These are phyloP conservation scores for Liposcelis brunnea DNA, from an alignment of 2,888 invertebrate species.

Conservation along the genomic window DNA sequence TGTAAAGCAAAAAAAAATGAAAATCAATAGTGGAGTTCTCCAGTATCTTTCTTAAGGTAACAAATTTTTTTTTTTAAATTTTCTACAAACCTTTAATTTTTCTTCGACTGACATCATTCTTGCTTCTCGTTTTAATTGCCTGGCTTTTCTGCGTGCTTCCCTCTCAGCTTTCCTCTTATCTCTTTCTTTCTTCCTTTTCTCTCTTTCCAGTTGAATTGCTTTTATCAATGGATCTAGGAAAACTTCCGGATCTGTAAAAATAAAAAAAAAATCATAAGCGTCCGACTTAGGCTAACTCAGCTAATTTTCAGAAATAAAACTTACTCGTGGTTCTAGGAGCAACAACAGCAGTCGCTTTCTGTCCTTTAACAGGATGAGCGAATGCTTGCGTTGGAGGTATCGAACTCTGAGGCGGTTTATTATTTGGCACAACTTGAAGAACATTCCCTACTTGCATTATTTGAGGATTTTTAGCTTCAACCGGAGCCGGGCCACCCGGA, in stretches of 20 bases:
- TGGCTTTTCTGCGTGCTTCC: slow-evolving; percentile 14
- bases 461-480: slow-evolving; percentile 8
- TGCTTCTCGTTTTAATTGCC: slow-evolving; percentile 15
- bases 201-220: slow-evolving; percentile 15
- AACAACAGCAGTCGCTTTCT: slow-evolving; percentile 11
- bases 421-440: slow-evolving; percentile 38
- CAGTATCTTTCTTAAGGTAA: too few relatives aligned
- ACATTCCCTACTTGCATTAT: slow-evolving; percentile 38
- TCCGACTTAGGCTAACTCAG: background rate
- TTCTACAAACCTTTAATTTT: slow-evolving; percentile 13
- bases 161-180: slow-evolving; percentile 16
- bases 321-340: slow-evolving; percentile 11
- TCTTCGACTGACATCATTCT: slow-evolving; percentile 12
- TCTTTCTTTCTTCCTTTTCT: slow-evolving; percentile 15
- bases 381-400: background rate
- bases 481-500: slow-evolving; percentile 5
- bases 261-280: slow-evolving; percentile 9
- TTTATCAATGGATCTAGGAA: slow-evolving; percentile 17
- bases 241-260: slow-evolving; percentile 14
- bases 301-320: slow-evolving; percentile 9
- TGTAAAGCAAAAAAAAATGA: slow-evolving; percentile 12
- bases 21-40: background rate
- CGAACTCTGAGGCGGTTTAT: slow-evolving; percentile 19
- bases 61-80: background rate
- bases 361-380: slow-evolving; percentile 8